Percentiles rank a stretch among this genome's conserved stretches.
Conservation (phyloP, 2,888 invertebrate genomes). For the Andricus curvator region DNA sequence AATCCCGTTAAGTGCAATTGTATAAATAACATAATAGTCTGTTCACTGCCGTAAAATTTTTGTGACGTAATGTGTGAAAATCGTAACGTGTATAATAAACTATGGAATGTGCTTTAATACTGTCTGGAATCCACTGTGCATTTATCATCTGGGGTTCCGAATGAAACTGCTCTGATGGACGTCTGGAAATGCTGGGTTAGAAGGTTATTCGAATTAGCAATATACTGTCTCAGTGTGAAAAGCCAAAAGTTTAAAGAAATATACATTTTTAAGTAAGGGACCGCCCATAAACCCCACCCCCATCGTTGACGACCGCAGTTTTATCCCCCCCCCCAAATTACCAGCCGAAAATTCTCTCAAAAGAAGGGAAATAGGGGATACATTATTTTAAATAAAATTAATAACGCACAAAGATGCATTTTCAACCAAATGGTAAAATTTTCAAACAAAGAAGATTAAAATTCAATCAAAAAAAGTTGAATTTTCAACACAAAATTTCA, state of each 20-base stretch:
- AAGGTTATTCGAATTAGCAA: not conserved
- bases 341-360: too few relatives aligned
- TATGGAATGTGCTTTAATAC: conserved; percentile 35
- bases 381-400: too few relatives aligned
- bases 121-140: conserved; percentile 28
- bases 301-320: too few relatives aligned
- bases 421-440: too few relatives aligned
- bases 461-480: too few relatives aligned
- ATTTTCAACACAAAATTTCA: too few relatives aligned
- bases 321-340: too few relatives aligned
- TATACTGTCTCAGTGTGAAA: not conserved
- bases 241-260: not conserved
- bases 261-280: not conserved
- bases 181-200: not conserved
- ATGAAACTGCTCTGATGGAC: conserved; percentile 21
- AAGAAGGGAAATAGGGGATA: too few relatives aligned
- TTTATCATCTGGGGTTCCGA: not conserved
- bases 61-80: conserved; percentile 31
- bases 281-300: too few relatives aligned
- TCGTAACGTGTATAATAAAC: conserved; percentile 23
- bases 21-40: conserved; percentile 15
- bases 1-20: not conserved
- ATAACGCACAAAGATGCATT: too few relatives aligned
- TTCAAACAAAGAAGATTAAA: too few relatives aligned
- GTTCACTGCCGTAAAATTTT: not conserved